Evolutionary conservation across 2,113 vertebrate species (phyloP).

Genomic region (Haplochromis vanheusdeni): DNA sequence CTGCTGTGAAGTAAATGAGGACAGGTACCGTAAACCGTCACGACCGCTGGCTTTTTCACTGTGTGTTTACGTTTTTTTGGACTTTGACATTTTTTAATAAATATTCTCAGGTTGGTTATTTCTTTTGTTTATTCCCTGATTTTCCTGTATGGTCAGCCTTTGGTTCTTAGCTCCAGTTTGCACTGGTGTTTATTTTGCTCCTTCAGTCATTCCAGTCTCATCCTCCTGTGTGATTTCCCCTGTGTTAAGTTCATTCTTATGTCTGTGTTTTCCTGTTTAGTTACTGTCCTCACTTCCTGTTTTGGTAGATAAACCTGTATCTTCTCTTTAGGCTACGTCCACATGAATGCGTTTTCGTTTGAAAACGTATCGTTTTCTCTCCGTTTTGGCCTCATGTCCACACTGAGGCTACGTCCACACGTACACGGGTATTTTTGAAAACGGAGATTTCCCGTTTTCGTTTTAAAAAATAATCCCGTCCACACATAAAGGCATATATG

Average conservation of each 20-base stretch:
- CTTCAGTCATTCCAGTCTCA: not conserved
- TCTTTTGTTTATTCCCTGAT: not conserved
- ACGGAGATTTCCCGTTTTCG: too few species aligned
- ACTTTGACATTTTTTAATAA: not conserved
- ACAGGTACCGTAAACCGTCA: not conserved
- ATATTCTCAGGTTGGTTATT: not conserved
- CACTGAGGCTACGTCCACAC: not conserved
- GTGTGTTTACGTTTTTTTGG: not conserved
- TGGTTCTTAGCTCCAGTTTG: not conserved
- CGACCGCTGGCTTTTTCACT: not conserved
- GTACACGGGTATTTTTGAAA: too few species aligned
- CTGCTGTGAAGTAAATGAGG: not conserved
- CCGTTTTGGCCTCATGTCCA: fast-evolving
- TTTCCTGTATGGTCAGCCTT: not conserved
- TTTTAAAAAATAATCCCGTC: too few species aligned
- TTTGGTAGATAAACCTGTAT: not conserved
- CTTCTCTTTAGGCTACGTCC: not conserved
- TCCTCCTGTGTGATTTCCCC: not conserved
- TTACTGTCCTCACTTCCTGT: not conserved
- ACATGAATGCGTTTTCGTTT: fast-evolving
- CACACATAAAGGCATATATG: too few species aligned
- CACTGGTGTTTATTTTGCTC: not conserved
- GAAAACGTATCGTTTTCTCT: fast-evolving
- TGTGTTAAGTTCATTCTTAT: not conserved
- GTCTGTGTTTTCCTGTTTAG: not conserved